Conservation (phyloP, 2,113 vertebrate genomes). For the Antennarius striatus region DNA sequence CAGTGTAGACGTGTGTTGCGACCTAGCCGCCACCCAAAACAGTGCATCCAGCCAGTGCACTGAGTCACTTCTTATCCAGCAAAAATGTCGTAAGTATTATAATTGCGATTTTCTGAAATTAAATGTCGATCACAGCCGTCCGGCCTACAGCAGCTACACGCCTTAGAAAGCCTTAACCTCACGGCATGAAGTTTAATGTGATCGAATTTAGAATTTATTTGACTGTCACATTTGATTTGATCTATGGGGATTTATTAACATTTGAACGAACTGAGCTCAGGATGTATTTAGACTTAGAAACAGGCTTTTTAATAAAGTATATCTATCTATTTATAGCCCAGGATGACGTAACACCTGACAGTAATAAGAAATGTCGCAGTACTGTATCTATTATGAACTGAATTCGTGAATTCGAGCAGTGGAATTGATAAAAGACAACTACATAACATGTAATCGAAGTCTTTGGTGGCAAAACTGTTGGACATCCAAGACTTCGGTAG, state of each 20-base stretch:
- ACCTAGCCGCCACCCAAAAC: constrained; percentile 66
- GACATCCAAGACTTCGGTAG: constrained; percentile 36
- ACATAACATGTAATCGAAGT: background rate
- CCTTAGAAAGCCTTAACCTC: background rate
- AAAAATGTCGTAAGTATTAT: constrained; percentile 80
- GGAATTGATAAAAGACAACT: too few species aligned
- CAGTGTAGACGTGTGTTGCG: constrained; percentile 75
- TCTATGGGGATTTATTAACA: too few species aligned
- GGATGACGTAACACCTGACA: constrained; percentile 2
- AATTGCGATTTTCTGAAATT: background rate
- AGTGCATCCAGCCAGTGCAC: constrained; percentile 82
- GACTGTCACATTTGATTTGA: too few species aligned
- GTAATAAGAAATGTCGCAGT: background rate
- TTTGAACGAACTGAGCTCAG: background rate
- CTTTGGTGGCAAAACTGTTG: background rate
- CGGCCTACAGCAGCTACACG: background rate
- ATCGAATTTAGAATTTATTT: too few species aligned
- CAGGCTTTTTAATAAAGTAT: too few species aligned
- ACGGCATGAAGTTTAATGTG: too few species aligned
- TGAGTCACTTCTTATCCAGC: constrained; percentile 68
- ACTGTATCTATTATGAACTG: background rate
- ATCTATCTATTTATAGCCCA: fast-evolving
- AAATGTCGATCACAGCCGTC: background rate
- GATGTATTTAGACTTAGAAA: background rate
- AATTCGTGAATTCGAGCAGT: too few species aligned